Evolutionary conservation across 1,140 invertebrate genomes (phyloP).

Genomic region (Planococcus citri): DNA sequence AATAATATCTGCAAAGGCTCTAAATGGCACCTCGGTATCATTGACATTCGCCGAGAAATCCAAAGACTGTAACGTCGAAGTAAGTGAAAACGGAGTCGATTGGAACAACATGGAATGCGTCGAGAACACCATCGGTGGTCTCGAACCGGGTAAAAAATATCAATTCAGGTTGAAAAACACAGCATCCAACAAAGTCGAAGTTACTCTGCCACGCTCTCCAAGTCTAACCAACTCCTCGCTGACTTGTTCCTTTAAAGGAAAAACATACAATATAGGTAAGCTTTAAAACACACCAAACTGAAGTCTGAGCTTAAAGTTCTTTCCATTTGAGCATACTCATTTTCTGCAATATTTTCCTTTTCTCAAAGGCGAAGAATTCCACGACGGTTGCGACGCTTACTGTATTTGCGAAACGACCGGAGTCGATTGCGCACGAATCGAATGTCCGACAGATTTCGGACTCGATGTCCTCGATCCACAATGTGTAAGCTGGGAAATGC

Average conservation of each 20-base stretch:
- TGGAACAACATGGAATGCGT: constrained; percentile 33
- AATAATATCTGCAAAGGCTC: constrained; percentile 31
- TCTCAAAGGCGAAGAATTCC: constrained; percentile 43
- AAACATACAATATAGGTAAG: constrained; percentile 39
- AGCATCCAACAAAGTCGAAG: constrained; percentile 27
- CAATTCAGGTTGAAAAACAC: constrained; percentile 31
- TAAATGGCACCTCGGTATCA: constrained; percentile 33
- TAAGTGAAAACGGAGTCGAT: constrained; percentile 33
- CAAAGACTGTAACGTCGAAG: constrained; percentile 33
- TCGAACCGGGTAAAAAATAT: constrained; percentile 31
- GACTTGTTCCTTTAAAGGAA: constrained; percentile 44
- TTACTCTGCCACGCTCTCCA: background rate
- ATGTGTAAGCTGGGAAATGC: constrained; percentile 72
- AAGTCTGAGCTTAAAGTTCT: background rate
- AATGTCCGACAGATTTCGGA: constrained; percentile 69
- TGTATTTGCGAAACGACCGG: constrained; percentile 53
- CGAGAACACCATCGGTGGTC: constrained; percentile 27
- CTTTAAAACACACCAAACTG: constrained; percentile 11
- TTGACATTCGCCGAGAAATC: constrained; percentile 32
- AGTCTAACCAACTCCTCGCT: background rate
- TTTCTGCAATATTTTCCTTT: background rate
- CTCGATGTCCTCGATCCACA: constrained; percentile 66
- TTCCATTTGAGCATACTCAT: background rate
- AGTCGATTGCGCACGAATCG: constrained; percentile 59
- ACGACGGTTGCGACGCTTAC: constrained; percentile 59